Percentiles rank a stretch among this genome's conserved stretches.
Conservation (phyloP, 2,113 vertebrate species). For the Myotis davidii region DNA sequence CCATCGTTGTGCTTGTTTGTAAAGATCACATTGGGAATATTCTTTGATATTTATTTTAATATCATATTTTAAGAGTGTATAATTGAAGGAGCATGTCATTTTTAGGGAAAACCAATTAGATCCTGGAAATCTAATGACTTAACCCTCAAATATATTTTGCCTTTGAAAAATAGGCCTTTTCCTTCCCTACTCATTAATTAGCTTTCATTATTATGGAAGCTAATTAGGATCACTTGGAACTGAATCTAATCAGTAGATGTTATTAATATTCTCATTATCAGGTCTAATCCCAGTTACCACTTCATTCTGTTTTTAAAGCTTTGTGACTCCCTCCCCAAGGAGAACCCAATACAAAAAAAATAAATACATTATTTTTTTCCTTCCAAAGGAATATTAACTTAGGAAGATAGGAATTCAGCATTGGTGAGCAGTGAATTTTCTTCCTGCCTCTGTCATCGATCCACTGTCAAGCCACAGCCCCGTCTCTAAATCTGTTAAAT, state of each 20-base stretch:
- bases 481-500: constrained; percentile 42
- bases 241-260: neutral
- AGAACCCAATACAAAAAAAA: constrained; percentile 9
- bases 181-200: neutral
- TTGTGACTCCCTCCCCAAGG: neutral
- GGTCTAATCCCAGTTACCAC: neutral
- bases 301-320: constrained; percentile 16
- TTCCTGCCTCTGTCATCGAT: neutral
- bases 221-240: constrained; percentile 9
- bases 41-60: constrained; percentile 63
- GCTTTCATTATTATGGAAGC: neutral
- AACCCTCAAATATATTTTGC: constrained; percentile 9
- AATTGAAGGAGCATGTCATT: constrained; percentile 39
- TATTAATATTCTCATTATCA: constrained; percentile 23
- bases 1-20: neutral
- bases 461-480: neutral
- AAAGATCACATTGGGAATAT: constrained; percentile 22
- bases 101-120: constrained; percentile 15
- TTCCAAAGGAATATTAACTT: constrained; percentile 40
- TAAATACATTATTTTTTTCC: constrained; percentile 8
- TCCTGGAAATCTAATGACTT: constrained; percentile 18
- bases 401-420: constrained; percentile 22
- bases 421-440: constrained; percentile 19
- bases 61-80: constrained; percentile 18
- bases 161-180: constrained; percentile 34